Evolutionary conservation across 1,140 invertebrate species (phyloP), one percentile per base, ranked within the genome.

Genomic region (Magallana ariakensis): DNA sequence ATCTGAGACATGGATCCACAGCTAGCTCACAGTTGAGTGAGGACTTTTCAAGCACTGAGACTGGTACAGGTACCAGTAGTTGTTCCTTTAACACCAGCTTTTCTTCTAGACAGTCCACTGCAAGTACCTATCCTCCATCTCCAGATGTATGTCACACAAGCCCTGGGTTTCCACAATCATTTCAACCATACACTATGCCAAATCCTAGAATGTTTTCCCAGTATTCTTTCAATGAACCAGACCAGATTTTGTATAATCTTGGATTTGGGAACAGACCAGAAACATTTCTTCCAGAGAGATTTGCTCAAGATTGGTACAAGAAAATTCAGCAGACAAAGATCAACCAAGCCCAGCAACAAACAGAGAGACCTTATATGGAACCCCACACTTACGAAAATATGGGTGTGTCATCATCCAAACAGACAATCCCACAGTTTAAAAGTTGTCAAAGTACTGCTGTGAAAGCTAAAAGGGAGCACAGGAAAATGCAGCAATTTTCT

Each of bases 211-310:
- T 58, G 54, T 53, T n/a, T 46, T 22, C 57, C 10, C 56, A 56
- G 26, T 15, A 15, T 26, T 60, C 83, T 62, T 33, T 58, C 6
- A 82, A 82, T 55, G 81, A 83, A 84, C 88, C 91, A 33, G 93
- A 94, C 57, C 85, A 90, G 26, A 85, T 93, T n/a, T 87, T 94
- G 15, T 90, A 90, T 85, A 90, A 90, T 85, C 83, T 94, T 26
- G 93, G 93, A 1, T 93, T 93, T 85, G 88, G 86, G 2, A 91
- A 88, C 26, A 87, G 86, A 19, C 55, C 88, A 2, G 87, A 91
- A 1, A 90, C 89, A 26, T 93, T 92, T 88, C 87, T 94, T 11
- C 93, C 93, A 16, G 93, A 93, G 66, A 82, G 93, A 16, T 94
- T 94, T 89, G 83, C 91, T 1, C 87, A 87, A 26, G 92, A 93